These are phyloP conservation scores for Archivesica marissinica DNA, from an alignment of 1,140 invertebrate genomes.

Conservation along the genomic window DNA sequence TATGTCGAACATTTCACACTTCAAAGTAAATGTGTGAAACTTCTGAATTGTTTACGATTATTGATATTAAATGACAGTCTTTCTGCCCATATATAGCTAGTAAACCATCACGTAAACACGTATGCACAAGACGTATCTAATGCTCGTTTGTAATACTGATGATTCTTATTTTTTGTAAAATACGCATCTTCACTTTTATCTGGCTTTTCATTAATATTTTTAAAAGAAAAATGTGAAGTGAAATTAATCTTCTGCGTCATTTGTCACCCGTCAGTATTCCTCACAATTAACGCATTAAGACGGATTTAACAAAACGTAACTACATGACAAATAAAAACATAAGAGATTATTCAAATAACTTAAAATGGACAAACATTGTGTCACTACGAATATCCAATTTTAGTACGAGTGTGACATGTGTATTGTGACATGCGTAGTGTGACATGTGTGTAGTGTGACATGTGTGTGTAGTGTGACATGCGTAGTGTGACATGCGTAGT, in stretches of 20 bases:
- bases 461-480: no score
- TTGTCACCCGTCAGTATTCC: constrained; percentile 1
- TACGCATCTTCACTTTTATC: constrained; percentile 17
- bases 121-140: not conserved
- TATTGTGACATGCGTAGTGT: no score
- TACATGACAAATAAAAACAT: constrained; percentile 19
- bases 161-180: not conserved
- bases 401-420: no score
- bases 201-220: constrained; percentile 6
- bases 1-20: not conserved
- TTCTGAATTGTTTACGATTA: constrained; percentile 15
- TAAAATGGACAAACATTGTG: no score
- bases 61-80: constrained; percentile 16
- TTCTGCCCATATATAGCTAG: not conserved
- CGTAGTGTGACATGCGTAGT: no score
- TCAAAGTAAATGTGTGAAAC: constrained; percentile 17
- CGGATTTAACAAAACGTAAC: constrained; percentile 4
- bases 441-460: no score
- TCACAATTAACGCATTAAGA: constrained; percentile 18
- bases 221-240: constrained; percentile 12
- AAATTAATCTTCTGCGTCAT: constrained; percentile 27
- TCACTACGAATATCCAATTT: no score
- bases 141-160: constrained; percentile 34
- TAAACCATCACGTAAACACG: not conserved
- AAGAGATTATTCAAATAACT: no score